Evolutionary conservation across 2,113 vertebrate genomes (phyloP), one percentile per base, ranked within the genome.

Genomic region (Cavia aperea): DNA sequence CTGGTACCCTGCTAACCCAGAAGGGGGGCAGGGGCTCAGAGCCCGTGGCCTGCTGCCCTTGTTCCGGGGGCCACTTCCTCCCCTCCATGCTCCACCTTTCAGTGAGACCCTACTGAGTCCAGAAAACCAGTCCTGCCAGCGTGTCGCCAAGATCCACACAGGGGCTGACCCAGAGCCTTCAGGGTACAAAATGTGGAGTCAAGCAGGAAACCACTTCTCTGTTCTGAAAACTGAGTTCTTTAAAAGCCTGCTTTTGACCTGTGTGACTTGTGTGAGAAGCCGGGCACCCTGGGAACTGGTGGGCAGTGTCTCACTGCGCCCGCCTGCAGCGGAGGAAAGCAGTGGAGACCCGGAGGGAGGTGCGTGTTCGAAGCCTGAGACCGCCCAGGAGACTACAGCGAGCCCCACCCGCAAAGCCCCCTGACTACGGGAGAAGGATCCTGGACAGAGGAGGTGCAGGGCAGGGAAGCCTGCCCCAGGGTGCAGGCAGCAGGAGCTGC

Each of bases 31-130:
- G 58, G 54, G 2, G 4, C 29, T 19, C 43, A 4, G 58, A 65
- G 66, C 60, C 49, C 33, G 0, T 1, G 16, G 8, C 15, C 51
- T 18, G 1, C 0, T 3, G 16, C 49, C 66, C 13, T 2, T 24
- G 0, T 26, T 14, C 51, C 51, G 51, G 51, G 51, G 51, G 39
- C 39, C 39, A 39, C 39, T 12, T 51, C 31, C 15, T 15, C 49
- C 31, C 29, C 46, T 9, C 6, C 4, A 16, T 16, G 31, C 49
- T 10, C n/a, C 36, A 19, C 46, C 49, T 19, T 54, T 33, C 75
- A 33, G 14, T 49, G 26, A 54, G 33, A 51, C 26, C 14, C 75
- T 51, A 51, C 46, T 31, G 46, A 49, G 15, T 51, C 75, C 58
- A 60, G 31, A 81, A 39, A 68, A 24, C 49, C 8, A 31, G 24